A percentile compares a stretch with the other conserved stretches of the same genome.
These are phyloP conservation scores for Pimephales promelas DNA, from an alignment of 2,113 vertebrate species.

Conservation along the genomic window DNA sequence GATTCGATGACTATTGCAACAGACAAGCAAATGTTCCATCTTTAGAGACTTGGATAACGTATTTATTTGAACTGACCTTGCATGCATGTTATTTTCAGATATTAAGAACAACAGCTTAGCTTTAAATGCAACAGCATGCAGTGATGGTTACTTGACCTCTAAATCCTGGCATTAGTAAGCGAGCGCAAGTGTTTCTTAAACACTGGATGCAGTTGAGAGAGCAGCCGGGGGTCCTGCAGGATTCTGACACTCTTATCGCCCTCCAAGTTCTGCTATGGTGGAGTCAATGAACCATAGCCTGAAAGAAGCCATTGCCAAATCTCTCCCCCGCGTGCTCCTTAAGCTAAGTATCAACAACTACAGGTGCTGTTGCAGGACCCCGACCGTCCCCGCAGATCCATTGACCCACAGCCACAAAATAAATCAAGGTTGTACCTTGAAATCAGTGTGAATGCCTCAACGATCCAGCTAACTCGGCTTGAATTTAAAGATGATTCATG, in stretches of 20 bases:
- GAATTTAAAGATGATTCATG: not conserved
- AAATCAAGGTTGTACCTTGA: constrained; percentile 27
- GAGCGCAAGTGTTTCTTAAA: constrained; percentile 43
- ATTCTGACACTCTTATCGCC: constrained; percentile 52
- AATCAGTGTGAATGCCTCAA: constrained; percentile 19
- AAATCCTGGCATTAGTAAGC: constrained; percentile 48
- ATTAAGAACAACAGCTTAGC: constrained; percentile 6
- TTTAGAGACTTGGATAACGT: not conserved
- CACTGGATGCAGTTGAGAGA: constrained; percentile 53
- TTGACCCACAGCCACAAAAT: constrained; percentile 39
- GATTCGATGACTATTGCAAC: not conserved
- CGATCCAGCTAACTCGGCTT: not conserved
- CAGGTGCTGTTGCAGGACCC: constrained; percentile 49
- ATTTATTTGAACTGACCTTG: not conserved
- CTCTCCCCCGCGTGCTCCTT: constrained; percentile 45
- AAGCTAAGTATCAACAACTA: constrained; percentile 57
- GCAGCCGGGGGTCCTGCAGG: constrained; percentile 39
- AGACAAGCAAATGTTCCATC: not conserved
- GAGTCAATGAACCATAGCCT: constrained; percentile 50
- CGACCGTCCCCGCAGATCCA: not conserved
- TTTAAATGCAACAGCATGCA: constrained; percentile 16
- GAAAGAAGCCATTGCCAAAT: constrained; percentile 52
- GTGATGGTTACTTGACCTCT: constrained; percentile 44
- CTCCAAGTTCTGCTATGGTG: constrained; percentile 40
- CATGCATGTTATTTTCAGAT: constrained; percentile 13